phyloP scores from a whole-genome alignment of 2,113 vertebrate species.

The Paedocypris sp. region DNA sequence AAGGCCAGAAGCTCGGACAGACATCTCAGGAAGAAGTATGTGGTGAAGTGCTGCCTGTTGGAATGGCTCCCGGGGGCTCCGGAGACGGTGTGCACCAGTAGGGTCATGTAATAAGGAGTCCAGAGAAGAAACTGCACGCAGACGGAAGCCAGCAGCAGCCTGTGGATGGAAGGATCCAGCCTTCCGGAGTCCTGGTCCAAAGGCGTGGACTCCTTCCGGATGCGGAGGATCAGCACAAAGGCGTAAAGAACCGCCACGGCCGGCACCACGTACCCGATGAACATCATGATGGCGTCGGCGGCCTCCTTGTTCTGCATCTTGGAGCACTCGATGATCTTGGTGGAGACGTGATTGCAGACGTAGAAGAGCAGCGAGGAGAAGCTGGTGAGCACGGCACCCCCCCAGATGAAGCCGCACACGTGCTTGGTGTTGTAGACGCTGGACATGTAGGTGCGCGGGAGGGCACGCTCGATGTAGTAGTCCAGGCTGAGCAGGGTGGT shows the following conservation, averaged over 20 bases:
- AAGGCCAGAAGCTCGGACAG: slow-evolving; percentile 81
- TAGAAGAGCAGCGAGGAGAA: slow-evolving; percentile 94
- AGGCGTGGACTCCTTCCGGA: slow-evolving; percentile 78
- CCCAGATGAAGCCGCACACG: slow-evolving; percentile 94
- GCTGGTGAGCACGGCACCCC: slow-evolving; percentile 88
- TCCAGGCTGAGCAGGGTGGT: slow-evolving; percentile 88
- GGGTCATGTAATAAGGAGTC: slow-evolving; percentile 83
- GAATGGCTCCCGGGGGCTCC: slow-evolving; percentile 50
- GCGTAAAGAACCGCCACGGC: slow-evolving; percentile 78
- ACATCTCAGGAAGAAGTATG: slow-evolving; percentile 67
- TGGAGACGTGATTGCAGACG: slow-evolving; percentile 87
- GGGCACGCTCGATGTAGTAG: slow-evolving; percentile 88
- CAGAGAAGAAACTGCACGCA: slow-evolving; percentile 84
- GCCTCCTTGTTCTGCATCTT: slow-evolving; percentile 92
- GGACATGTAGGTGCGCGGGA: slow-evolving; percentile 93
- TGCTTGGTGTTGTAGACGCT: slow-evolving; percentile 95
- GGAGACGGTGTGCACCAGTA: slow-evolving; percentile 73
- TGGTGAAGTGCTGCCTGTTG: slow-evolving; percentile 48
- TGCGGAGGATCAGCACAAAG: slow-evolving; percentile 72
- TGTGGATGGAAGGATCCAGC: slow-evolving; percentile 80
- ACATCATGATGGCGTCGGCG: slow-evolving; percentile 83
- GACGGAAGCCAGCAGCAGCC: slow-evolving; percentile 80
- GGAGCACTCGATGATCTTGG: slow-evolving; percentile 82
- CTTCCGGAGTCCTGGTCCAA: slow-evolving; percentile 80
- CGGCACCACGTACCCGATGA: slow-evolving; percentile 87